phyloP scores from a whole-genome alignment of 2,113 vertebrate species.

The Passer domesticus region DNA sequence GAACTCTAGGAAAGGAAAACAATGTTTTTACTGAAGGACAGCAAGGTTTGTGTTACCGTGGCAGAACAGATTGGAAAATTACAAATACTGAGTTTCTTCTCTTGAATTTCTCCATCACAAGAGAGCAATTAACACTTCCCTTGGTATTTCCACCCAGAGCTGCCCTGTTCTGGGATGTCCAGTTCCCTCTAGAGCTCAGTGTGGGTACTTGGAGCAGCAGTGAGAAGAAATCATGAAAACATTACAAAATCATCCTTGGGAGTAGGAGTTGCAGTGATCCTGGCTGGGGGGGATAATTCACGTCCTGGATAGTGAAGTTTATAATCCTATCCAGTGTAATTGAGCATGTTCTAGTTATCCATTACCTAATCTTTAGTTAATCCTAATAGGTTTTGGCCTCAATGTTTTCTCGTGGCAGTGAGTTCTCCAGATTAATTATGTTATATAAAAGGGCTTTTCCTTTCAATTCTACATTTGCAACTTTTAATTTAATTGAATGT shows the following conservation, averaged over 20 bases:
- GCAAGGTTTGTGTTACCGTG: neutral
- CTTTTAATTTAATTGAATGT: conserved; percentile 35
- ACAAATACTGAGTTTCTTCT: neutral
- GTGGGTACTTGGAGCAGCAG: neutral
- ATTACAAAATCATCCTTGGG: neutral
- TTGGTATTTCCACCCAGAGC: neutral
- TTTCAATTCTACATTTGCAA: conserved; percentile 56
- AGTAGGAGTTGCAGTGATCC: neutral
- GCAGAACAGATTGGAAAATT: neutral
- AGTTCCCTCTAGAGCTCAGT: accelerated
- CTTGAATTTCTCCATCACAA: neutral
- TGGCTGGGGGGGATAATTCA: conserved; percentile 18
- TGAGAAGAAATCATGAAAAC: neutral
- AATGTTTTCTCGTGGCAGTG: conserved; percentile 56
- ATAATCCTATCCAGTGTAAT: conserved; percentile 65
- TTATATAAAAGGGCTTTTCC: conserved; percentile 68
- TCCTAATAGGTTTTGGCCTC: conserved; percentile 65
- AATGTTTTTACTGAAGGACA: neutral
- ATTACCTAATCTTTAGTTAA: conserved; percentile 70
- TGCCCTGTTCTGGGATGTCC: neutral
- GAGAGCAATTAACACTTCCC: neutral
- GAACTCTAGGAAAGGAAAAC: neutral
- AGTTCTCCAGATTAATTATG: conserved; percentile 63
- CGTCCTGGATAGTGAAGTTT: conserved; percentile 52
- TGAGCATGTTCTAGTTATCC: conserved; percentile 61